Base-by-base conservation (phyloP, 2,113 vertebrate genomes). In the Cebidichthys violaceus region DNA sequence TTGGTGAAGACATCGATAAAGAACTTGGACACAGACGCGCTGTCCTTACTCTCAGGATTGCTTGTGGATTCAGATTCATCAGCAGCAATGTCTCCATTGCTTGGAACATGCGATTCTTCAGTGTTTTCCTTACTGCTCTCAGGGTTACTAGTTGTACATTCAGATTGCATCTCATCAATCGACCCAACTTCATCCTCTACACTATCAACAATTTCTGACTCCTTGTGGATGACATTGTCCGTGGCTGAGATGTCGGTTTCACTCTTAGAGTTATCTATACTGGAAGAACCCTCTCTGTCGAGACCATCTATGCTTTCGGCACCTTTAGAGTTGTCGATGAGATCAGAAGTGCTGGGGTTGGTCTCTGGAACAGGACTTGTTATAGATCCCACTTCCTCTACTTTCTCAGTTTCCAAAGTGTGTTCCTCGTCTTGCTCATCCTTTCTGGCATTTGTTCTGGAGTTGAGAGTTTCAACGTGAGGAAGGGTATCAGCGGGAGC, bases 11-110 rank as follows among this genome's bases (percentile, higher is more conserved):
- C 29, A 4, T 84, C 37, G 17, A 66, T 13, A 52, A 71, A 50
- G 2, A 18, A 15, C 4, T 2, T 1, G 7, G 29, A 41, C 8
- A 22, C 7, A 2, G n/a, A 13, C 0, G 10, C 13, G 20, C 55
- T 8, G 3, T 75, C 64, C 9, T 77, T 47, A 13, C 22, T 57
- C 31, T 89, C 79, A 67, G 39, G 4, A 18, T 9, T 7, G n/a
- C 35, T 70, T 45, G 17, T 0, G 29, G 65, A 41, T 18, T 85
- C 77, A 0, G 82, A 50, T 7, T 75, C 18, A 9, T 66, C 24
- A 6, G 20, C 52, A 67, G 52, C 15, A 29, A 24, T 14, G 18
- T 50, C 47, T 4, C 0, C 24, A n/a, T 4, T 61, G 47, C 27
- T 68, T 64, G 37, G 22, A 33, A 35, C 10, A 4, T 27, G 29